Percentiles rank a stretch among this genome's conserved stretches.
Conservation (phyloP, 2,888 invertebrate species). For the Alloplasta piceator region DNA sequence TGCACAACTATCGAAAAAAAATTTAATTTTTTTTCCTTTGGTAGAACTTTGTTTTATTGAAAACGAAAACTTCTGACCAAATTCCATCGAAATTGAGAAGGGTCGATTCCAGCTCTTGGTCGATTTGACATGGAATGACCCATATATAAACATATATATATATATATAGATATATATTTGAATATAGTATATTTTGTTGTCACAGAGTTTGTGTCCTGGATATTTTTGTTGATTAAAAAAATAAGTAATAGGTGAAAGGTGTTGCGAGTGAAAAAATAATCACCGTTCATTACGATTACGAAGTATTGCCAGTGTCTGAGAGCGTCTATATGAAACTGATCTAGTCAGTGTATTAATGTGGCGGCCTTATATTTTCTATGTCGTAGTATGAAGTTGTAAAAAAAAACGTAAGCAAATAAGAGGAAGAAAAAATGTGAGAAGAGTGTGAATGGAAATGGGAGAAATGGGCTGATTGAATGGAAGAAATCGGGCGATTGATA, state of each 20-base stretch:
- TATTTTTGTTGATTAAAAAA: slow-evolving; percentile 76
- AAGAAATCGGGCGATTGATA: slow-evolving; percentile 14
- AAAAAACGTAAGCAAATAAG: slow-evolving; percentile 14
- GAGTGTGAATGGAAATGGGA: slow-evolving; percentile 33
- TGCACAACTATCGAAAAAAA: too few species aligned
- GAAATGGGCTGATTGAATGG: slow-evolving; percentile 28
- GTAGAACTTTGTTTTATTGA: too few species aligned
- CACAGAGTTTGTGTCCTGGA: slow-evolving; percentile 73
- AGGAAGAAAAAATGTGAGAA: slow-evolving; percentile 29
- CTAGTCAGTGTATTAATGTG: slow-evolving; percentile 83
- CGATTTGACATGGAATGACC: too few species aligned
- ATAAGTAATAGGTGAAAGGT: slow-evolving; percentile 61
- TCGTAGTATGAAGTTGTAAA: slow-evolving; percentile 70
- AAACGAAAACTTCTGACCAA: too few species aligned
- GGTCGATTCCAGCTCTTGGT: too few species aligned
- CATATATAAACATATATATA: too few species aligned
- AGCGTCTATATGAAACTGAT: slow-evolving; percentile 79
- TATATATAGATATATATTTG: too few species aligned
- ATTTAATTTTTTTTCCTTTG: too few species aligned
- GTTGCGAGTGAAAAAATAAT: slow-evolving; percentile 66
- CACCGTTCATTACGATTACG: slow-evolving; percentile 53
- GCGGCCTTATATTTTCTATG: slow-evolving; percentile 83
- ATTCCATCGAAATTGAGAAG: too few species aligned
- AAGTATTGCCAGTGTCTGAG: slow-evolving; percentile 66
- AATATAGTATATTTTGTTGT: slow-evolving; percentile 78